These are phyloP conservation scores for Meandrina meandrites DNA, from an alignment of 92 coral and sea anemone genomes.

Conservation along the genomic window DNA sequence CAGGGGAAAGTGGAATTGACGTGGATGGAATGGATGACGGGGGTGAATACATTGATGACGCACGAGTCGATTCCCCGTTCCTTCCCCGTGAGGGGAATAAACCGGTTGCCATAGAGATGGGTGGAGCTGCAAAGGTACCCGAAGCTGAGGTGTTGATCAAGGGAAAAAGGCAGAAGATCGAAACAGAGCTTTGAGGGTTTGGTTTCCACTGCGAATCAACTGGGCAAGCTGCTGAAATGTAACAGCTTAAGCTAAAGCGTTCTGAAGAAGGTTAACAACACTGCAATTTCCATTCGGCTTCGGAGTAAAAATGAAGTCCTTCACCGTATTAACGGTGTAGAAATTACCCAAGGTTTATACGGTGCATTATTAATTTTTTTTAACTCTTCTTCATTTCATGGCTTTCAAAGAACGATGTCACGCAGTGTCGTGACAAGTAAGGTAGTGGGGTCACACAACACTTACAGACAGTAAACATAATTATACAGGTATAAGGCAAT, in stretches of 20 bases:
- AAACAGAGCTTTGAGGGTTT: conserved; percentile 18
- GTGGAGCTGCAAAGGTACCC: neutral
- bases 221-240: neutral
- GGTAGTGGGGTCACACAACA: neutral
- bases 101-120: conserved; percentile 32
- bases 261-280: neutral
- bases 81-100: conserved; percentile 17
- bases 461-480: neutral
- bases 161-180: neutral
- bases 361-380: no score
- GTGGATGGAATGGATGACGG: conserved; percentile 34
- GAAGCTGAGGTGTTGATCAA: conserved; percentile 9
- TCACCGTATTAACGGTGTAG: no score
- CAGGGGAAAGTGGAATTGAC: conserved; percentile 47
- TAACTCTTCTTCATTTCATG: neutral
- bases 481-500: no score
- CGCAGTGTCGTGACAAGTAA: neutral
- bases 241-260: neutral
- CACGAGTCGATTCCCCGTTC: conserved; percentile 17
- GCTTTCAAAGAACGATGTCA: neutral
- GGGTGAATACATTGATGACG: conserved; percentile 21
- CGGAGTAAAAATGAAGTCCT: neutral
- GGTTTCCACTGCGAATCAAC: neutral
- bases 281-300: neutral
- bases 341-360: neutral